Evolutionary conservation across 2,113 vertebrate genomes (phyloP).

Genomic region (Periophthalmodon schlosseri): DNA sequence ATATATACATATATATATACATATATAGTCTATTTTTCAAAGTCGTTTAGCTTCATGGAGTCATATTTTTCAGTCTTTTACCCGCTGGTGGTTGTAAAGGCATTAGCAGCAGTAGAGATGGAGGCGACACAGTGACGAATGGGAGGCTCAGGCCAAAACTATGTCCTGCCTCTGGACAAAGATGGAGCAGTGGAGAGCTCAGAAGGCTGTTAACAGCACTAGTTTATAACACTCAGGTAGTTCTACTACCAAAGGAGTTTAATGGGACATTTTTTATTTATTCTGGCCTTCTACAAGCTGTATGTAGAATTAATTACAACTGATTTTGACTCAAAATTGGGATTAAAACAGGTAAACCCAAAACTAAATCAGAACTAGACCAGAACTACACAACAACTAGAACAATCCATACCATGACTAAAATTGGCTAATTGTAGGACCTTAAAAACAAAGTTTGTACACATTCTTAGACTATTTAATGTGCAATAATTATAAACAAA

Average conservation of each 20-base stretch:
- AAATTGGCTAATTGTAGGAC: too few relatives aligned
- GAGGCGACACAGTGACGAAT: neutral
- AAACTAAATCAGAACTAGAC: too few relatives aligned
- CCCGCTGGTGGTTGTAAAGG: neutral
- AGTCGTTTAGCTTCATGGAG: neutral
- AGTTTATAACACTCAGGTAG: neutral
- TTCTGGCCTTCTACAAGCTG: neutral
- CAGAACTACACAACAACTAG: too few relatives aligned
- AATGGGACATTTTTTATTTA: neutral
- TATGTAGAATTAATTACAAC: too few relatives aligned
- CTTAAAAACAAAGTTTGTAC: too few relatives aligned
- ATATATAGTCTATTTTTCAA: too few relatives aligned
- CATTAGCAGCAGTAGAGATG: neutral
- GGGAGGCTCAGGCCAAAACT: neutral
- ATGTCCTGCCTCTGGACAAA: slow-evolving; percentile 1
- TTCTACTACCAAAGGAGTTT: neutral
- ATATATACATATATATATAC: too few relatives aligned
- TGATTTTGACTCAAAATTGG: too few relatives aligned
- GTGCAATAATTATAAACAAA: too few relatives aligned
- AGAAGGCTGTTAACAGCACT: neutral
- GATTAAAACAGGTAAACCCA: too few relatives aligned
- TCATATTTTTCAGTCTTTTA: neutral
- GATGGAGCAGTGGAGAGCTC: neutral
- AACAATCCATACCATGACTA: too few relatives aligned
- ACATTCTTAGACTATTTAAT: too few relatives aligned